Base-by-base conservation (phyloP, 1,140 invertebrate species). In the Drosophila subobscura region DNA sequence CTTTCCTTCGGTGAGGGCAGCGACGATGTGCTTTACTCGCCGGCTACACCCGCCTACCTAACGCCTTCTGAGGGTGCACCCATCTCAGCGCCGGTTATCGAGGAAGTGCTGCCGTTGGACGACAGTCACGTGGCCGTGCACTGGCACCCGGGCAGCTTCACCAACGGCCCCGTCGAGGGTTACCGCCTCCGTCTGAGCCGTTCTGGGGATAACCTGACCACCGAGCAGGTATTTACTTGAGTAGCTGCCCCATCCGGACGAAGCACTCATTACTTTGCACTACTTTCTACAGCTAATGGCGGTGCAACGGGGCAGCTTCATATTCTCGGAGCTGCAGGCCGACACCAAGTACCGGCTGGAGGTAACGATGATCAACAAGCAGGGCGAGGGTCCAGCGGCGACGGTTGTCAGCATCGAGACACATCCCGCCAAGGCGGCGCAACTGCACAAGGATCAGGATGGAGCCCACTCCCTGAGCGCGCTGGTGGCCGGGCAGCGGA, bases 81-180 rank as follows among this genome's bases (percentile, higher is more conserved):
- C 5, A 93, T 94, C 45, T 96, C 96, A 4, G 92, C 94, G 29
- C 96, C 96, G 33, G 91, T 93, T 63, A 95, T 95, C 65, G 93
- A 97, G 63, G 94, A 95, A 71, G 93, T 96, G n/a, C 94, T 95
- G 27, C 95, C 96, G 0, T 93, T 97, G 33, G 96, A 97, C 89
- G 94, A 95, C n/a, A 95, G 94, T 65, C 94, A 96, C 68, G 95
- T 98, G 25, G 96, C 96, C 57, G 93, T 98, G 10, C 96, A 95
- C 72, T 98, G 97, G 97, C 94, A 95, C 91, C 95, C 96, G 4
- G 97, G 97, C 10, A 93, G 94, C 8, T 97, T 96, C 86, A 95
- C 95, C 22, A 98, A 98, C 91, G 97, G 97, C 55, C 96, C 96
- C 63, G 93, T 98, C 70, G 93, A 93, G 75, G 94, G 94, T 56